Conservation (phyloP, 2,888 invertebrate genomes). For the Leptinotarsa tumamoca region DNA sequence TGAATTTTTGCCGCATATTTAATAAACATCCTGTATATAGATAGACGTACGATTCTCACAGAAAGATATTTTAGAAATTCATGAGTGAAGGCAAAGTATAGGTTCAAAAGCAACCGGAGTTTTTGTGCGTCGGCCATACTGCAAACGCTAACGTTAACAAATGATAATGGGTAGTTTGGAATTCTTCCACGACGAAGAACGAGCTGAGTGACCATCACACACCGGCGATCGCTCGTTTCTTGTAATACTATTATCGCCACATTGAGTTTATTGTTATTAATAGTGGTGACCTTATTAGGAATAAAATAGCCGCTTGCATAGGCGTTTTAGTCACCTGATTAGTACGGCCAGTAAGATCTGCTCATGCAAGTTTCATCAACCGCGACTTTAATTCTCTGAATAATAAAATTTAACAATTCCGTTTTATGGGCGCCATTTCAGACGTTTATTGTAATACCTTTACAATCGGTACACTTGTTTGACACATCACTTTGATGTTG, state of each 20-base stretch:
- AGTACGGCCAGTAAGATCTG: conserved; percentile 55
- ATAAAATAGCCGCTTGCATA: conserved; percentile 62
- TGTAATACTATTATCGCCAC: conserved; percentile 67
- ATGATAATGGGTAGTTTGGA: conserved; percentile 66
- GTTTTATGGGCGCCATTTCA: conserved; percentile 59
- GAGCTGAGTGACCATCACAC: conserved; percentile 41
- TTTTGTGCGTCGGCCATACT: conserved; percentile 56
- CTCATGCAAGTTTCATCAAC: conserved; percentile 63
- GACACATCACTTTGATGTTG: conserved; percentile 55
- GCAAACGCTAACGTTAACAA: conserved; percentile 61
- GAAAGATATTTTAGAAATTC: conserved; percentile 39
- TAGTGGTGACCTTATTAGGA: conserved; percentile 66
- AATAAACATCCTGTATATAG: not conserved
- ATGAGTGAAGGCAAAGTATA: conserved; percentile 36
- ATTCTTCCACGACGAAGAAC: conserved; percentile 62
- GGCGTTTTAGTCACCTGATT: conserved; percentile 67
- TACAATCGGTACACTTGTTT: conserved; percentile 52
- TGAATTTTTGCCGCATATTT: not conserved
- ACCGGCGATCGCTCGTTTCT: conserved; percentile 60
- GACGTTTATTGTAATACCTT: conserved; percentile 58
- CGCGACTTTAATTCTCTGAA: conserved; percentile 58
- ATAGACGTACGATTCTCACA: conserved; percentile 18
- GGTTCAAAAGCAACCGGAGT: conserved; percentile 37
- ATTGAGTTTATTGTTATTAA: conserved; percentile 68
- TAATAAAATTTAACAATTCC: conserved; percentile 64